Evolutionary conservation across 2,797 vertebrate genomes (phyloP), one percentile per base, ranked within the genome.

Genomic region (Hydrolagus colliei): DNA sequence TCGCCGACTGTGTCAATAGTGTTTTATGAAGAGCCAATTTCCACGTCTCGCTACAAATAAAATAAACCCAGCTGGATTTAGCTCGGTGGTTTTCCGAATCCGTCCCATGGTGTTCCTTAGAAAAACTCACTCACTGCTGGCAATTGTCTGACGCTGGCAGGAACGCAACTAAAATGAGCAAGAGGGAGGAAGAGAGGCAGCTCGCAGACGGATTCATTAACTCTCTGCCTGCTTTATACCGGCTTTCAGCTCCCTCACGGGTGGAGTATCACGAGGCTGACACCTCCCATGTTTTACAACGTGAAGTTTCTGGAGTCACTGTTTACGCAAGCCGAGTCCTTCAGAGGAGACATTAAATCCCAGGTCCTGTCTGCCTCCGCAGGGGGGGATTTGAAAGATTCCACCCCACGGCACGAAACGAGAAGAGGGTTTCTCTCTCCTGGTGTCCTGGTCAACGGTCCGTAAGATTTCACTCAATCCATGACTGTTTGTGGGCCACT

Each of bases 11-110:
- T 10, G 32, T 20, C n/a, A 20, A 84, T 27, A 71, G 27, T 71
- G 65, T 67, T 84, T 84, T 84, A 84, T 52, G 6, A 52, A 52
- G 41, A 52, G 41, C 79, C 41, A 68, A 71, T 71, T 84, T 84
- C 32, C 41, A 18, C 16, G 16, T n/a, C 79, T 71, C 18, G 18
- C 3, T 84, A n/a, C 41, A 84, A 71, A 84, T 67, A 68, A 82
- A 68, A 82, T 67, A 82, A 67, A 67, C 10, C 62, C 78, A 82
- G 78, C 27, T 1, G 35, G 65, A 32, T 67, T 68, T 14, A 18
- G 16, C 35, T 82, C 12, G 22, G 79, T 71, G 79, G 63, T 71
- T 82, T 82, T 84, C 65, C 22, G 16, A 67, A 67, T 68, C 27
- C 20, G 79, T 71, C 27, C 20, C 63, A 11, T 32, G 41, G 41